phyloP scores from a whole-genome alignment of 2,797 vertebrate genomes.

The Ctenosaura bakeri region DNA sequence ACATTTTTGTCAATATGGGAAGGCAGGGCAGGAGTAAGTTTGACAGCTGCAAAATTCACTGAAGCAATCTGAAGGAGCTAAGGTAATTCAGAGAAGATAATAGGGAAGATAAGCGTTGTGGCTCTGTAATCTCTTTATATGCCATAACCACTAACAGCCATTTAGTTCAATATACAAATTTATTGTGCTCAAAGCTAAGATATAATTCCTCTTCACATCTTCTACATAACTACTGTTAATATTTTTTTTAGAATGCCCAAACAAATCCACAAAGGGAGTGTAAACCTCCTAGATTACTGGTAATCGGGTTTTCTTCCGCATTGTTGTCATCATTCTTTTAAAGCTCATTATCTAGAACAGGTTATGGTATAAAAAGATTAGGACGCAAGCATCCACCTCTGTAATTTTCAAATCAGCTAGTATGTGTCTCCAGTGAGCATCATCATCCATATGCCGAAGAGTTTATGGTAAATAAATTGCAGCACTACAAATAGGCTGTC shows the following conservation, averaged over 20 bases:
- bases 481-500: constrained; percentile 42
- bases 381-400: constrained; percentile 36
- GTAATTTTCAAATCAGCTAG: constrained; percentile 75
- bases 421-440: constrained; percentile 64
- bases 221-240: constrained; percentile 10
- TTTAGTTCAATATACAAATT: constrained; percentile 38
- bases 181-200: constrained; percentile 30
- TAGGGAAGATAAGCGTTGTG: constrained; percentile 10
- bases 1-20: background rate
- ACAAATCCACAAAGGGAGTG: constrained; percentile 19
- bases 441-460: constrained; percentile 46
- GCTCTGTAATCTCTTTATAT: constrained; percentile 26
- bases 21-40: background rate
- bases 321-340: constrained; percentile 46
- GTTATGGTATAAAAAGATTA: constrained; percentile 50
- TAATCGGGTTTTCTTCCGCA: constrained; percentile 35
- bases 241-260: background rate
- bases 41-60: background rate
- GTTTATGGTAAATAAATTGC: constrained; percentile 54
- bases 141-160: constrained; percentile 29
- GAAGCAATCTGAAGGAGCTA: background rate
- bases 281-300: constrained; percentile 42
- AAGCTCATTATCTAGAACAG: constrained; percentile 41
- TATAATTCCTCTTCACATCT: constrained; percentile 12
- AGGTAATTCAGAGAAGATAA: constrained; percentile 3